A percentile compares a stretch with the other conserved stretches of the same genome.
Evolutionary conservation across 2,888 invertebrate species (phyloP).

Genomic region (Eucera pruinosa): DNA sequence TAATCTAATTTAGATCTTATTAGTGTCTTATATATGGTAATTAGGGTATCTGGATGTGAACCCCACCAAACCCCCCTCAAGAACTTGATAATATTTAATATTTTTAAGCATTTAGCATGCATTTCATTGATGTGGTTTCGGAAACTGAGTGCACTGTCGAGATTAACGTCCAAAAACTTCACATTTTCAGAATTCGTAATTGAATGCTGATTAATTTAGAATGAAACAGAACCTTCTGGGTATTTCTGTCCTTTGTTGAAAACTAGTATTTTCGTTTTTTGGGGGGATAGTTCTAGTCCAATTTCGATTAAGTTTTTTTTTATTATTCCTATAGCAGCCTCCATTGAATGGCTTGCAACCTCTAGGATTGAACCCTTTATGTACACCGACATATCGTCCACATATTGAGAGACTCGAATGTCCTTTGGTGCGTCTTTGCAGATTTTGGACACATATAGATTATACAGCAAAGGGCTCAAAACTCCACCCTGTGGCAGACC

Average conservation of each 20-base stretch:
- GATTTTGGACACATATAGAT: too few species aligned
- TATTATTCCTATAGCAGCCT: background rate
- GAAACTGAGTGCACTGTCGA: too few species aligned
- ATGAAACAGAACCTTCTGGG: background rate
- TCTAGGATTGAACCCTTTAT: background rate
- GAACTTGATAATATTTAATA: too few species aligned
- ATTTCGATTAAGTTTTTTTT: too few species aligned
- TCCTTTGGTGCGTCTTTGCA: background rate
- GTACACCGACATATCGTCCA: background rate
- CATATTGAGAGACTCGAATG: background rate
- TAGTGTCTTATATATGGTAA: background rate
- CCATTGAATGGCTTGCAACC: too few species aligned
- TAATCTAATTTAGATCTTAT: slow-evolving; percentile 2
- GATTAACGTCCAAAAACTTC: background rate
- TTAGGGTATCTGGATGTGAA: too few species aligned
- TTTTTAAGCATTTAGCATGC: too few species aligned
- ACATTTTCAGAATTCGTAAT: background rate
- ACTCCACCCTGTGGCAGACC: background rate
- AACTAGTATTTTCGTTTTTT: background rate
- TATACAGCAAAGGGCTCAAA: background rate
- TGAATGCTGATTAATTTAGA: background rate
- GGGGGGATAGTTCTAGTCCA: too few species aligned
- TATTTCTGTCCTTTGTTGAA: too few species aligned
- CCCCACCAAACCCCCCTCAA: too few species aligned
- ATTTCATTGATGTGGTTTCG: too few species aligned